Evolutionary conservation across 2,113 vertebrate species (phyloP), one percentile per base, ranked within the genome.

Genomic region (Agelaius tricolor): DNA sequence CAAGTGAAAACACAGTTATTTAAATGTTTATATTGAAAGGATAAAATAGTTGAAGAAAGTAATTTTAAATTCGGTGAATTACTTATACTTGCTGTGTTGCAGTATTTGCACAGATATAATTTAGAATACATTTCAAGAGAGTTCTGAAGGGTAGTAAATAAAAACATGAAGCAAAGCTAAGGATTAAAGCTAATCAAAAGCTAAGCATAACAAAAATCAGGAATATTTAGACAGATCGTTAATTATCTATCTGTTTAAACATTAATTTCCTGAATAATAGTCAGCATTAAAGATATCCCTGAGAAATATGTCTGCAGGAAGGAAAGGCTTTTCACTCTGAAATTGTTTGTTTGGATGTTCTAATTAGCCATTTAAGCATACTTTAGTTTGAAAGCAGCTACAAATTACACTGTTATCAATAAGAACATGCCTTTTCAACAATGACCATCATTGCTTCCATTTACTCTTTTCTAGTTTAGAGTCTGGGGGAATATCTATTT

Each of bases 211-310:
- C 13, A 89, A 94, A 87, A 96, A 90, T 71, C 52, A 61, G 59
- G 37, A 67, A 58, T 83, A 90, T 91, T 93, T 93, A 92, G 44
- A n/a, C 31, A 87, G 49, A 83, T 83, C 19, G 1, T 78, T 97
- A 92, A 91, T 95, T 94, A 96, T 93, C 68, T 93, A 67, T 77
- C 39, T 88, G 31, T 74, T 92, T 90, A 94, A 91, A 91, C 54
- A 67, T 37, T 4, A 93, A 83, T 77, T 96, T 75, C 66, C 84
- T 75, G 43, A 83, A 82, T 85, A 94, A 65, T 41, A 79, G 44
- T 54, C 39, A 71, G 41, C 4, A 1, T 58, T 80, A 85, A 84
- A 93, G 54, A 57, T 37, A 89, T 78, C 17, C 20, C 46, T 89
- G 77, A 95, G 57, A 96, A 95, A 84, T 59, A 28, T 39, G 6